Conservation (phyloP, 2,888 invertebrate species). For the Cantharis rufa region DNA sequence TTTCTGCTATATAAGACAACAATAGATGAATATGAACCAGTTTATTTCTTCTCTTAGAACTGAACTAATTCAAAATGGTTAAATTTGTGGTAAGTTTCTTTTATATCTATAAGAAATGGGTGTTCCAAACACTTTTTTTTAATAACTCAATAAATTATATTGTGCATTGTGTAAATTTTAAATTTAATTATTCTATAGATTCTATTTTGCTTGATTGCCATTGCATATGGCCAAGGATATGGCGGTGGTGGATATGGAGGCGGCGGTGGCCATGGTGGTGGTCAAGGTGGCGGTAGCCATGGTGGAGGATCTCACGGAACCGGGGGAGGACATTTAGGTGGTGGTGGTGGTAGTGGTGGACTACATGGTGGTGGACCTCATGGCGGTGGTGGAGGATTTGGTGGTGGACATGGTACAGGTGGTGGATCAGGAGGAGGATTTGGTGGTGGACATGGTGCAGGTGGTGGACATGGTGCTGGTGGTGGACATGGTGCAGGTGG, state of each 20-base stretch:
- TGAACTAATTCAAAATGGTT: background rate
- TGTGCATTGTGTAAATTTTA: no score
- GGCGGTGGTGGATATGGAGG: background rate
- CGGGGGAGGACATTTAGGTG: background rate
- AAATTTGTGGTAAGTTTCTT: background rate
- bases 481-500: background rate
- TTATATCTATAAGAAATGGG: no score
- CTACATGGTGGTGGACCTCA: background rate
- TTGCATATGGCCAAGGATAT: background rate
- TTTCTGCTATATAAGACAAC: background rate
- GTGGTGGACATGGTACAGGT: background rate
- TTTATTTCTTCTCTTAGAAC: background rate
- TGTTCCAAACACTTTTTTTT: no score
- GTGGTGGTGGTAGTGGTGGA: conserved; percentile 7
- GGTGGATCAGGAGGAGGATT: background rate
- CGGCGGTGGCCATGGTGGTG: background rate
- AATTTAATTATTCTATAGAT: background rate
- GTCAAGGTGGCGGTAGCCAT: conserved; percentile 4
- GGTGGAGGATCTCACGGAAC: background rate
- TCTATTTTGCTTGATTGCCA: background rate
- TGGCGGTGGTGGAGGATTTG: background rate
- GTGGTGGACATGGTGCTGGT: no score
- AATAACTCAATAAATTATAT: no score
- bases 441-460: background rate
- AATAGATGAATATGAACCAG: background rate